phyloP scores from a whole-genome alignment of 2,113 vertebrate genomes.

The Nansenia antarctica region DNA sequence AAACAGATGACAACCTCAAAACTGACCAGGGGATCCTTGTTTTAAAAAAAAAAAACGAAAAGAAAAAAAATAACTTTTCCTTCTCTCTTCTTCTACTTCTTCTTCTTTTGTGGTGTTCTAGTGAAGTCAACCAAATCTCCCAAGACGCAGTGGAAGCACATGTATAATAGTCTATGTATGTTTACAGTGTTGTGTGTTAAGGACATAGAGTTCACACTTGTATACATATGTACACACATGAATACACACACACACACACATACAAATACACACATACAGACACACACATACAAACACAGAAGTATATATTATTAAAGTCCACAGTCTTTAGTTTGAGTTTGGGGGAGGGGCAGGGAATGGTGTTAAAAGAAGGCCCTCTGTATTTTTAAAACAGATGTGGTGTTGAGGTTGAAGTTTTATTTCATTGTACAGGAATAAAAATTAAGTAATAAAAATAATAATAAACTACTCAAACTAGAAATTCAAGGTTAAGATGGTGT shows the following conservation, averaged over 20 bases:
- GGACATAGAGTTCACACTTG: conserved; percentile 84
- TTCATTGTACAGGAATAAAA: conserved; percentile 81
- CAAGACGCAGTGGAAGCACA: conserved; percentile 93
- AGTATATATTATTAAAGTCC: conserved; percentile 82
- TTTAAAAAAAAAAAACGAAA: too few species aligned
- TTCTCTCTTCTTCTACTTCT: conserved; percentile 32
- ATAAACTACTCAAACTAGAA: conserved; percentile 73
- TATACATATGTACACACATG: conserved; percentile 28
- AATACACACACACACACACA: conserved; percentile 28
- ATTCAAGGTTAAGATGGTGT: conserved; percentile 90
- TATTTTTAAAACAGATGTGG: conserved; percentile 72
- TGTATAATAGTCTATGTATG: conserved; percentile 99
- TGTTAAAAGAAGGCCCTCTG: conserved; percentile 69
- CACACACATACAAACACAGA: conserved; percentile 48
- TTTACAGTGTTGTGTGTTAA: conserved; percentile 99
- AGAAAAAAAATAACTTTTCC: too few species aligned
- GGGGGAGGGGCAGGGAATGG: conserved; percentile 54
- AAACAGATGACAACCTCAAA: conserved; percentile 56
- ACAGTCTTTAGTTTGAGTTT: conserved; percentile 73
- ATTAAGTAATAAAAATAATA: conserved; percentile 66
- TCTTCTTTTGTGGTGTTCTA: conserved; percentile 80
- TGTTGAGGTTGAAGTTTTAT: conserved; percentile 73
- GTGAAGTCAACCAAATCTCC: conserved; percentile 80
- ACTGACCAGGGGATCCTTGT: conserved; percentile 49
- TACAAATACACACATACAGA: conserved; percentile 22